These are phyloP conservation scores for Lysandra coridon DNA, from an alignment of 2,888 invertebrate species.

Conservation along the genomic window DNA sequence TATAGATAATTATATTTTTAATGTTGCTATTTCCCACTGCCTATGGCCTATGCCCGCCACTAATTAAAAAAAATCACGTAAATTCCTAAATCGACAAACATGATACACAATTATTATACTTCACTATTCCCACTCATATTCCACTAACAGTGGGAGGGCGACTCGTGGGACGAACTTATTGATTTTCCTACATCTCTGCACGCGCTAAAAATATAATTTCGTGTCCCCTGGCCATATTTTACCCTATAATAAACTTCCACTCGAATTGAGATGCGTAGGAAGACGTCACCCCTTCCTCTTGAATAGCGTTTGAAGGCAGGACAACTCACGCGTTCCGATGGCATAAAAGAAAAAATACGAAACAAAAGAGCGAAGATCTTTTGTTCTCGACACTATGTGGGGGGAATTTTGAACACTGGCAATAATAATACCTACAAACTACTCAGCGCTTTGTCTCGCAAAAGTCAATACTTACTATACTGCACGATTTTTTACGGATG, in stretches of 20 bases:
- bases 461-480: background rate
- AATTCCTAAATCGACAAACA: background rate
- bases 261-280: slow-evolving; percentile 69
- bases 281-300: slow-evolving; percentile 70
- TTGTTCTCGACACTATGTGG: slow-evolving; percentile 30
- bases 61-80: background rate
- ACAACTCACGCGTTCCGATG: slow-evolving; percentile 44
- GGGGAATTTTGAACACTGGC: slow-evolving; percentile 25
- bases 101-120: background rate
- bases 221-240: slow-evolving; percentile 29
- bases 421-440: slow-evolving; percentile 27
- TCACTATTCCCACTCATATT: background rate
- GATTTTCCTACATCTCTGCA: slow-evolving; percentile 15
- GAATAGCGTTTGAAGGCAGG: slow-evolving; percentile 58
- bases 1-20: no score
- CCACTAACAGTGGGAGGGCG: background rate
- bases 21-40: no score
- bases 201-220: slow-evolving; percentile 26
- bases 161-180: slow-evolving; percentile 3
- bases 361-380: slow-evolving; percentile 32
- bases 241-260: slow-evolving; percentile 59
- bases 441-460: background rate
- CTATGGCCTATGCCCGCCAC: no score
- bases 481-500: slow-evolving; percentile 8
- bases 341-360: slow-evolving; percentile 32